Base-by-base conservation (phyloP, 2,797 vertebrate species). In the Myripristis jacobus region DNA sequence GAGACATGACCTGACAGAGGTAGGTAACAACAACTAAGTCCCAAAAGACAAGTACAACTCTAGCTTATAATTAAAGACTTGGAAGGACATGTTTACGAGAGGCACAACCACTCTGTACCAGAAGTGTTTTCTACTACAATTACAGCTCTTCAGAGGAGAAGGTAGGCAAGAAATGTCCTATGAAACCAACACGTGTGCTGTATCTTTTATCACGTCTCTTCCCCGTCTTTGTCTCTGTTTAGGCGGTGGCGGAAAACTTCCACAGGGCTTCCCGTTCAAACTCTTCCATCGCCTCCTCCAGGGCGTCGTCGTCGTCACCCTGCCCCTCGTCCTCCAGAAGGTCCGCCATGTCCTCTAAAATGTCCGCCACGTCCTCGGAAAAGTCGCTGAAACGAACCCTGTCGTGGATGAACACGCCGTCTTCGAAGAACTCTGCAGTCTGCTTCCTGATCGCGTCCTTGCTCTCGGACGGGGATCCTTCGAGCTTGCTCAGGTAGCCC, bases 231-330 rank as follows among this genome's bases (percentile, higher is more conserved):
- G 46, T 85, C 69, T 59, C 4, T 50, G 2, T 75, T 88, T 82
- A 94, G 22, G 83, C 86, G 0, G 85, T 75, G 77, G 81, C 78
- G 0, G 92, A 84, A 71, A 95, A 94, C 83, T 92, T 94, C 91
- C 93, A 93, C 80, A 94, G 84, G 22, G 89, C 93, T 70, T 94
- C 93, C 12, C 90, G 86, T 54, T 94, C 93, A 59, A 94, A 94
- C 74, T 93, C 93, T 82, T 94, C 94, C 94, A 94, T 94, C 86
- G 90, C 90, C 84, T 93, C 91, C 82, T 94, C 93, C 48, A 94
- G 87, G n/a, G 86, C 83, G 50, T 93, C 88, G 19, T 80, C 55
- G 2, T 85, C 88, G 19, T 80, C 55, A 1, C 84, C 78, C 56
- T 60, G 38, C 12, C 79, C 77, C 2, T 52, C 51, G 0, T 66